A percentile compares a stretch with the other conserved stretches of the same genome.
Conservation (phyloP, 2,113 vertebrate species). For the Hemiscyllium ocellatum region DNA sequence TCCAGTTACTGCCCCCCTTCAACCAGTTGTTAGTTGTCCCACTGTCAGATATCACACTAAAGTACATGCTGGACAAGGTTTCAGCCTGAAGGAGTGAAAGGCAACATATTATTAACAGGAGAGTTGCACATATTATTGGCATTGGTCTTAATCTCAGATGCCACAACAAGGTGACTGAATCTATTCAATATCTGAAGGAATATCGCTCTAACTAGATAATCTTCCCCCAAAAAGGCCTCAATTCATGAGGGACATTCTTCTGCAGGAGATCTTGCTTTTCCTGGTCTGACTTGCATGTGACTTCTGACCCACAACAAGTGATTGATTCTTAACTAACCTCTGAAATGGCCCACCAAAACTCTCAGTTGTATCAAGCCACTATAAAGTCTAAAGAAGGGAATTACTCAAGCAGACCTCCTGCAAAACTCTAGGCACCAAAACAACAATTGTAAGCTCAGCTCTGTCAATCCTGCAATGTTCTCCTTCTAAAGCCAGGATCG, state of each 20-base stretch:
- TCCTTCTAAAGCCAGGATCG: no score
- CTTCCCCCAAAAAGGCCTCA: slow-evolving; percentile 82
- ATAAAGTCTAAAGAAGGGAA: no score
- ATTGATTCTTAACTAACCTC: no score
- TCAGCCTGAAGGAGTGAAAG: slow-evolving; percentile 86
- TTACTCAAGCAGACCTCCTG: no score
- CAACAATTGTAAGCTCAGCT: no score
- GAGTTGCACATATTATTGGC: slow-evolving; percentile 82
- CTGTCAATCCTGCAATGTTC: no score
- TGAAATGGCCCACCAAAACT: no score
- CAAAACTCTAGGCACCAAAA: no score
- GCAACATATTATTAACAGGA: slow-evolving; percentile 79
- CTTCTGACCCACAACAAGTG: no score
- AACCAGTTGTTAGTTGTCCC: slow-evolving; percentile 83
- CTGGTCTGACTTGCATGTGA: no score
- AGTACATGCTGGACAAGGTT: slow-evolving; percentile 81
- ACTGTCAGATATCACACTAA: slow-evolving; percentile 87
- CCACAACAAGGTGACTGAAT: slow-evolving; percentile 85
- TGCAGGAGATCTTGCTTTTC: slow-evolving; percentile 54
- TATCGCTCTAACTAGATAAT: slow-evolving; percentile 96
- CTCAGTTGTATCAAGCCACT: no score
- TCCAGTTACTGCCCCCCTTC: slow-evolving; percentile 74
- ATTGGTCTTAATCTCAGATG: slow-evolving; percentile 81
- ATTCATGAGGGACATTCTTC: slow-evolving; percentile 88
- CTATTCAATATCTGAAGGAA: slow-evolving; percentile 90